Evolutionary conservation across 2,888 invertebrate species (phyloP).

Genomic region (Fabriciana adippe): DNA sequence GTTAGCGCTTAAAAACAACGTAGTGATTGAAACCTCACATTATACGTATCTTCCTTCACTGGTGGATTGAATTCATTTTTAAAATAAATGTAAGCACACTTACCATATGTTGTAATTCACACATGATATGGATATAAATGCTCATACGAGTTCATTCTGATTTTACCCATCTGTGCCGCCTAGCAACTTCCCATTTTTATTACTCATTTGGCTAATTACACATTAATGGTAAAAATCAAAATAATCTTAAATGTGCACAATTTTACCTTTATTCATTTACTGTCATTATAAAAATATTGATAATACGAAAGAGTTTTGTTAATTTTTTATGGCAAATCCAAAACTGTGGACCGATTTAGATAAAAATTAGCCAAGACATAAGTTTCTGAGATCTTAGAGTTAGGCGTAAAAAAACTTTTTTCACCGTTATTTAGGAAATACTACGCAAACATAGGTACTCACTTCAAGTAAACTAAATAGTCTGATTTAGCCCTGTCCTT

Average conservation of each 20-base stretch:
- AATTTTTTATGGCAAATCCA: no score
- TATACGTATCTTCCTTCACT: constrained; percentile 5
- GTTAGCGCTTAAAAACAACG: constrained; percentile 14
- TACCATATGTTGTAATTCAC: constrained; percentile 18
- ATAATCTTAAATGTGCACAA: background rate
- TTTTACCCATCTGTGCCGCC: background rate
- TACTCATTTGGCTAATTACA: background rate
- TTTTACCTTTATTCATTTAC: no score
- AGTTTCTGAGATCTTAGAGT: no score
- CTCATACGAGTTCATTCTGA: constrained; percentile 4
- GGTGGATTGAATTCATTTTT: constrained; percentile 2
- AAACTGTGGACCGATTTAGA: no score
- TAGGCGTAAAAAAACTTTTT: no score
- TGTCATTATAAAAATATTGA: no score
- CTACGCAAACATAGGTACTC: no score
- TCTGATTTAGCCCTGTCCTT: no score
- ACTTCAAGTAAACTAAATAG: no score
- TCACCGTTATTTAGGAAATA: no score
- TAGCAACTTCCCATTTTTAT: background rate
- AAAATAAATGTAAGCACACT: constrained; percentile 14
- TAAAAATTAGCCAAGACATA: no score
- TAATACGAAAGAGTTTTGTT: no score
- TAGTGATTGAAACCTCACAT: constrained; percentile 11
- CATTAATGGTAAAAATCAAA: background rate
- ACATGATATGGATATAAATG: constrained; percentile 15